Conservation (phyloP, 2,113 vertebrate species). For the Camelus bactrianus region DNA sequence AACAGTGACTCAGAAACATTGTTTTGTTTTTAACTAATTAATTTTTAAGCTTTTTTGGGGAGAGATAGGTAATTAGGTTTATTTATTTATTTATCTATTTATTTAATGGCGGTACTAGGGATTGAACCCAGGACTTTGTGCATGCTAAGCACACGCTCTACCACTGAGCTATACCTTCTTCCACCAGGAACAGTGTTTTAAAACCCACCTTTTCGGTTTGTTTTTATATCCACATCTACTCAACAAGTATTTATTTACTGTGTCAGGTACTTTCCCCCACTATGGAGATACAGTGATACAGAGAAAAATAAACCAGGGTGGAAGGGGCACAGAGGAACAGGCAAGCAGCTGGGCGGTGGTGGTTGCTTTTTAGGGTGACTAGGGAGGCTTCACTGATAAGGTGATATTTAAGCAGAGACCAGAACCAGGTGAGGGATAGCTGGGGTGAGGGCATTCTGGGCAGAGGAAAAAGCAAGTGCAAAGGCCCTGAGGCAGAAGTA, state of each 20-base stretch:
- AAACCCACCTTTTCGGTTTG: background rate
- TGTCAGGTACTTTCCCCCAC: background rate
- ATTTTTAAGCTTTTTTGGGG: no score
- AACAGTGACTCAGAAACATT: background rate
- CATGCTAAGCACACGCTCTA: no score
- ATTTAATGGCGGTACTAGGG: no score
- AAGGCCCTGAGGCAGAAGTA: background rate
- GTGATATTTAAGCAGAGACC: background rate
- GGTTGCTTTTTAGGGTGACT: background rate
- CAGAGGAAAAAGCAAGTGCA: background rate
- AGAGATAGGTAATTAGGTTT: no score
- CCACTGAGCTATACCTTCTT: no score
- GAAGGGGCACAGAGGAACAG: background rate
- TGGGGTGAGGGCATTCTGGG: background rate
- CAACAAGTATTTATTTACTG: conserved; percentile 15
- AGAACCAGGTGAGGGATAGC: background rate
- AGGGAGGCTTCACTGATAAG: background rate
- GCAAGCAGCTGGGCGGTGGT: background rate
- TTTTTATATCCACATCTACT: background rate
- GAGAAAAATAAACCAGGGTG: background rate
- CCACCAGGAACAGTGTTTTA: background rate
- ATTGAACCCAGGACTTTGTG: no score
- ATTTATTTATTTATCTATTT: no score
- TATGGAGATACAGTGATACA: background rate
- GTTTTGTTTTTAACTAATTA: background rate